Evolutionary conservation across 2,113 vertebrate genomes (phyloP).

Genomic region (Lagenorhynchus albirostris): DNA sequence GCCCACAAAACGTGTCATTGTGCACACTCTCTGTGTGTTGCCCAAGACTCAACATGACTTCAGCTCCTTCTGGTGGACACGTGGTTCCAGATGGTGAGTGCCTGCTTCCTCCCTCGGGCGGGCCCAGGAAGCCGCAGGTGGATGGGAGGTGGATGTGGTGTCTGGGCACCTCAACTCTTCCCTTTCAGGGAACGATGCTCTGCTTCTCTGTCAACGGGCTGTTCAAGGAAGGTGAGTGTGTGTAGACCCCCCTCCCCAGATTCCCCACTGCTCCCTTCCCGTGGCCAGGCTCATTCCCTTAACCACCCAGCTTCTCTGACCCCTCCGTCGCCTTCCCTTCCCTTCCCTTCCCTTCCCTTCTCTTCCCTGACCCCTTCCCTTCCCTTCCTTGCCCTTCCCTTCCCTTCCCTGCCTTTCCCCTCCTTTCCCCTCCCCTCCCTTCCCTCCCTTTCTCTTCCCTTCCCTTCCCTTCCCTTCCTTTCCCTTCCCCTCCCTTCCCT

Average conservation of each 20-base stretch:
- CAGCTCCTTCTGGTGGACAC: too few species aligned
- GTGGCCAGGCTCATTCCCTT: constrained; percentile 41
- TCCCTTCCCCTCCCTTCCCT: not conserved
- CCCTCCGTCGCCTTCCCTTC: not conserved
- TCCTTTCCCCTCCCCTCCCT: too few species aligned
- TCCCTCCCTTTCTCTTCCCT: too few species aligned
- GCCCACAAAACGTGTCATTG: too few species aligned
- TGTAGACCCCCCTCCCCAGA: not conserved
- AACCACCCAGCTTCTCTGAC: not conserved
- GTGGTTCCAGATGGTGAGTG: too few species aligned
- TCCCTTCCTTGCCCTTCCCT: too few species aligned
- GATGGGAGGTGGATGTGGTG: not conserved
- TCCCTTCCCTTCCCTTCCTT: not conserved
- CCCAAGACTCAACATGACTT: too few species aligned
- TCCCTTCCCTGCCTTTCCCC: too few species aligned
- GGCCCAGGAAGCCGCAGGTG: not conserved
- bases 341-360: too few species aligned
- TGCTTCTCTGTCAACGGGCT: constrained; percentile 90
- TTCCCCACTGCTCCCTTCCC: not conserved
- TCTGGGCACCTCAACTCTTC: not conserved
- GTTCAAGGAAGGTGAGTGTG: constrained; percentile 84
- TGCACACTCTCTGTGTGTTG: too few species aligned
- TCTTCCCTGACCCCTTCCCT: too few species aligned
- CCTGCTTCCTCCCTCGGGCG: too few species aligned
- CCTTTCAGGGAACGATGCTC: constrained; percentile 84